phyloP scores from a whole-genome alignment of 2,797 vertebrate species.

The Brachyrhaphis roseni region DNA sequence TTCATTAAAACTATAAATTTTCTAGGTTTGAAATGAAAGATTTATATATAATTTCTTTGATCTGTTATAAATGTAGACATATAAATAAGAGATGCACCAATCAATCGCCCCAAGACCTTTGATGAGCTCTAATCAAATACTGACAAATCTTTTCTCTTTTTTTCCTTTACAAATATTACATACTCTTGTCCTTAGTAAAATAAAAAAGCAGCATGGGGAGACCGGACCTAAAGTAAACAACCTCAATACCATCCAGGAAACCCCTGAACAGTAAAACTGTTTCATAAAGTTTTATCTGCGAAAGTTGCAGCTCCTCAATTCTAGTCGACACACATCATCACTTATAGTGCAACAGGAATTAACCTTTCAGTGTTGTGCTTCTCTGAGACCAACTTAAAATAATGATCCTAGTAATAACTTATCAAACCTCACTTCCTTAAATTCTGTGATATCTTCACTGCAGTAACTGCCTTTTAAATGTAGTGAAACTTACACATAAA shows the following conservation, averaged over 20 bases:
- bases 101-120: background rate
- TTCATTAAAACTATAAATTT: background rate
- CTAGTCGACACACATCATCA: background rate
- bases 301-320: background rate
- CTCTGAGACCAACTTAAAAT: background rate
- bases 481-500: conserved; percentile 8
- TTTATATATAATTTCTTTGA: background rate
- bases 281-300: background rate
- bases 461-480: background rate
- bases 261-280: background rate
- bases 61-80: background rate
- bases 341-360: background rate
- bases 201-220: background rate
- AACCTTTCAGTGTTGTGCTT: background rate
- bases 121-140: background rate
- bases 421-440: background rate
- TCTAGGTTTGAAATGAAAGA: background rate
- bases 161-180: background rate
- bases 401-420: background rate
- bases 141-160: background rate
- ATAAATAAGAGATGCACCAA: background rate
- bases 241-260: background rate
- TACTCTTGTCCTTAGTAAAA: background rate
- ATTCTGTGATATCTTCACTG: background rate
- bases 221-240: background rate